Percentiles rank a stretch among this genome's conserved stretches.
Conservation (phyloP, 1,140 invertebrate species). For the Lepidostoma basale region DNA sequence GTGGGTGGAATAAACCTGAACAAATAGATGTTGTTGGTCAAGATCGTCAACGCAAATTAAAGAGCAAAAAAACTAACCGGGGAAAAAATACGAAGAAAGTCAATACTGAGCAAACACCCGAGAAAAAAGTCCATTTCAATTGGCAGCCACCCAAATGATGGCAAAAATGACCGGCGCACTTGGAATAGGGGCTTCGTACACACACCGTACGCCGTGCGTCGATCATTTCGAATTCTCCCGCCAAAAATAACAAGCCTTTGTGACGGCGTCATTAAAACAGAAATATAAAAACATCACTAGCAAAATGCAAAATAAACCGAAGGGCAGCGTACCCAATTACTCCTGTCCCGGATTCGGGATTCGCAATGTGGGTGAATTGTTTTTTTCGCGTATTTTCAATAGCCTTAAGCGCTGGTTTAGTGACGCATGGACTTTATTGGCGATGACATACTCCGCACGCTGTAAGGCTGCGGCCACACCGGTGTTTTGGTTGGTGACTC, state of each 20-base stretch:
- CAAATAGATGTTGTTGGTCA: conserved; percentile 17
- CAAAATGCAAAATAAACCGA: conserved; percentile 40
- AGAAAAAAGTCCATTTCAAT: conserved; percentile 27
- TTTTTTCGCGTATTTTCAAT: conserved; percentile 37
- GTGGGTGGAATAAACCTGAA: conserved; percentile 11
- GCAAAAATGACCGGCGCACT: conserved; percentile 24
- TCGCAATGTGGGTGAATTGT: background rate
- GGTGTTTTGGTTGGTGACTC: too few relatives aligned
- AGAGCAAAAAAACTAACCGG: conserved; percentile 17
- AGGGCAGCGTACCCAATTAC: conserved; percentile 36
- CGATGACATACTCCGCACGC: conserved; percentile 1
- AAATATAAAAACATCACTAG: conserved; percentile 36
- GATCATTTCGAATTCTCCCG: conserved; percentile 35
- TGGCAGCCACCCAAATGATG: conserved; percentile 34
- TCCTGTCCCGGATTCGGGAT: conserved; percentile 14
- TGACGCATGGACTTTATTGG: conserved; percentile 34
- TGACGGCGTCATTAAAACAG: conserved; percentile 38
- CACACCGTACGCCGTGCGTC: conserved; percentile 24
- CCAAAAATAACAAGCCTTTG: conserved; percentile 44
- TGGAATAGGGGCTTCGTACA: conserved; percentile 1
- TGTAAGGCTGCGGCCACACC: background rate
- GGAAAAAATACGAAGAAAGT: conserved; percentile 26
- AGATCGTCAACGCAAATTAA: conserved; percentile 28
- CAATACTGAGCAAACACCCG: conserved; percentile 25
- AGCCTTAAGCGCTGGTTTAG: conserved; percentile 37